phyloP scores from a whole-genome alignment of 2,888 invertebrate genomes.

The Tetragonisca angustula region DNA sequence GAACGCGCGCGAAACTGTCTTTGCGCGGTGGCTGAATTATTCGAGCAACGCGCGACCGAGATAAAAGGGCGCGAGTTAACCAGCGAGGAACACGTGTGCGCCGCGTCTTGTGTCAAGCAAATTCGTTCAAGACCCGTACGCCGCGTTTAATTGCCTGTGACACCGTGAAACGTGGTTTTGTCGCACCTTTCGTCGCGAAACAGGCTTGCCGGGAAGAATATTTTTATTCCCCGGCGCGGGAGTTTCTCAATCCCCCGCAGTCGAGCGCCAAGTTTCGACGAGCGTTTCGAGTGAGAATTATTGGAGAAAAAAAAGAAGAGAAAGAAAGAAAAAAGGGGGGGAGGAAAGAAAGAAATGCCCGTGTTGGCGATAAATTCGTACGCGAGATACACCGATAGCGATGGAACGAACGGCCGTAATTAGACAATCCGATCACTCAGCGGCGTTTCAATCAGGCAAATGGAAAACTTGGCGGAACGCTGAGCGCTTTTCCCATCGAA shows the following conservation, averaged over 20 bases:
- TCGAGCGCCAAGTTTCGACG: no score
- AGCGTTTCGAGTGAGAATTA: slow-evolving; percentile 10
- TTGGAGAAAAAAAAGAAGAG: background rate
- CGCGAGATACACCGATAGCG: background rate
- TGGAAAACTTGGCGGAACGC: slow-evolving; percentile 28
- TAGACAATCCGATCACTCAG: slow-evolving; percentile 39
- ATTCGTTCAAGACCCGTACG: slow-evolving; percentile 27
- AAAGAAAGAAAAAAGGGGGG: background rate
- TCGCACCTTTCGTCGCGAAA: slow-evolving; percentile 5
- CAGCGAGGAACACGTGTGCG: slow-evolving; percentile 16
- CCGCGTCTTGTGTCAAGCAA: slow-evolving; percentile 29
- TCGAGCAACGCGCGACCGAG: slow-evolving; percentile 5
- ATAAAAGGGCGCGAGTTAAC: slow-evolving; percentile 26
- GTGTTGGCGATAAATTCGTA: background rate
- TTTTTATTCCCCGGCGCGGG: background rate
- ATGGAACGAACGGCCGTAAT: slow-evolving; percentile 29
- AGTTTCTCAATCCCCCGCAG: slow-evolving; percentile 4
- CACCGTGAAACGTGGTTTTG: slow-evolving; percentile 46
- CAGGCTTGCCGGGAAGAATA: background rate
- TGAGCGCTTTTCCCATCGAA: slow-evolving; percentile 41
- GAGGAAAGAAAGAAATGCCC: no score
- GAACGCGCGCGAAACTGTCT: background rate
- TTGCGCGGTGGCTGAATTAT: slow-evolving; percentile 24
- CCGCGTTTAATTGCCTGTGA: slow-evolving; percentile 48
- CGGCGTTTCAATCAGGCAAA: slow-evolving; percentile 49